Percentiles rank a stretch among this genome's conserved stretches.
Conservation (phyloP, 2,113 vertebrate species). For the Nansenia antarctica region DNA sequence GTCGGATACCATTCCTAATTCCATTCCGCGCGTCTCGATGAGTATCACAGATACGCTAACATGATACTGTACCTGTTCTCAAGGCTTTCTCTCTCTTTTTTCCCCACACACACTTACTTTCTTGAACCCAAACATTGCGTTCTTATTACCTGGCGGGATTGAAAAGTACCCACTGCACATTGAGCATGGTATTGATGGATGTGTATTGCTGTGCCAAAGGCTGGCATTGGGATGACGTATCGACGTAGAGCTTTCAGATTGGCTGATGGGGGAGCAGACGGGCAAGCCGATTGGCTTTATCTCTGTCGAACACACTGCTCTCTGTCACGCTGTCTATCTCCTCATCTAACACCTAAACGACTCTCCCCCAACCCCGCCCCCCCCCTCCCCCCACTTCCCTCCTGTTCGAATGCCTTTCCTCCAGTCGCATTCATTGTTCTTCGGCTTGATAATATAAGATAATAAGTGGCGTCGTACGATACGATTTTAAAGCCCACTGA, state of each 20-base stretch:
- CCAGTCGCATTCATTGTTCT: background rate
- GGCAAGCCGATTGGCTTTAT: slow-evolving; percentile 31
- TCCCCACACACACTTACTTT: too few relatives aligned
- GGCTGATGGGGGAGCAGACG: slow-evolving; percentile 15
- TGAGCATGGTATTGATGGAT: background rate
- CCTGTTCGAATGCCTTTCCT: background rate
- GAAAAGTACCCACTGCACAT: too few relatives aligned
- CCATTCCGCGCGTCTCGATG: too few relatives aligned
- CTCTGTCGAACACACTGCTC: background rate
- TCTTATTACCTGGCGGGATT: too few relatives aligned
- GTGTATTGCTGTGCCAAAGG: slow-evolving; percentile 10
- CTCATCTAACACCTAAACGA: background rate
- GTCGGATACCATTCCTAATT: too few relatives aligned
- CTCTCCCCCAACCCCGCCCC: background rate
- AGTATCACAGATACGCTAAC: too few relatives aligned
- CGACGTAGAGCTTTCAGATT: slow-evolving; percentile 15
- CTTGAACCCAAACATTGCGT: too few relatives aligned
- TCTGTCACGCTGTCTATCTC: background rate
- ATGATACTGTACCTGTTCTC: too few relatives aligned
- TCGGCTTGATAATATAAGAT: background rate
- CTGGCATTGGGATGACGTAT: slow-evolving; percentile 35
- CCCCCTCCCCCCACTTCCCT: background rate
- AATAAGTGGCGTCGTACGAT: background rate
- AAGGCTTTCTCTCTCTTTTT: too few relatives aligned
- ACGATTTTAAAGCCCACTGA: too few relatives aligned